These are phyloP conservation scores for Champsocephalus gunnari DNA, from an alignment of 2,797 vertebrate species.

Conservation along the genomic window DNA sequence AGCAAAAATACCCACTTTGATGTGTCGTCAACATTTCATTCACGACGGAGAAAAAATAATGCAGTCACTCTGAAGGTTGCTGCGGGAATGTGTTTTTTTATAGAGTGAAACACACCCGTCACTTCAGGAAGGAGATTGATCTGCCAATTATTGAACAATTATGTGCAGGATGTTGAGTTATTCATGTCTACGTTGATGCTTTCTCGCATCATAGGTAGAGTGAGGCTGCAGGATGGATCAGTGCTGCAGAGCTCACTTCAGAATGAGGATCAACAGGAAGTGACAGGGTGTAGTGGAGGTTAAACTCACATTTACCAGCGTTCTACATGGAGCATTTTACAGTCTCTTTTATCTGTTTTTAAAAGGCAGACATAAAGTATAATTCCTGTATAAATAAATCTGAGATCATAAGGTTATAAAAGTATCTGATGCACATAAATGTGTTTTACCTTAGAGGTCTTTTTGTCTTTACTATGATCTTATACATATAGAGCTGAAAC, in stretches of 20 bases:
- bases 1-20: slow-evolving; percentile 3
- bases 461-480: too few relatives aligned
- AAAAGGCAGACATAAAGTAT: slow-evolving; percentile 29
- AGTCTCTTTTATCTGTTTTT: slow-evolving; percentile 2
- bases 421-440: neutral
- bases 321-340: slow-evolving; percentile 25
- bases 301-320: neutral
- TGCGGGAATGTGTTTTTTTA: neutral
- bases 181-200: slow-evolving; percentile 24
- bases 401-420: slow-evolving; percentile 7
- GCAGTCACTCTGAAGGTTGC: slow-evolving; percentile 19
- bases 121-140: slow-evolving; percentile 16
- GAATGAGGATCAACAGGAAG: neutral
- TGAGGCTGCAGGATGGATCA: neutral
- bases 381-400: neutral
- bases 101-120: neutral
- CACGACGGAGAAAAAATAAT: neutral
- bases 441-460: neutral
- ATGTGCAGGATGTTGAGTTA: slow-evolving; percentile 39
- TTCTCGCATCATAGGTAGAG: neutral
- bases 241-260: neutral
- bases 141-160: slow-evolving; percentile 31
- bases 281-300: slow-evolving; percentile 23
- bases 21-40: neutral
- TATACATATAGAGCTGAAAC: too few relatives aligned